Evolutionary conservation across 2,888 invertebrate genomes (phyloP).

Genomic region (Melieria crassipennis): DNA sequence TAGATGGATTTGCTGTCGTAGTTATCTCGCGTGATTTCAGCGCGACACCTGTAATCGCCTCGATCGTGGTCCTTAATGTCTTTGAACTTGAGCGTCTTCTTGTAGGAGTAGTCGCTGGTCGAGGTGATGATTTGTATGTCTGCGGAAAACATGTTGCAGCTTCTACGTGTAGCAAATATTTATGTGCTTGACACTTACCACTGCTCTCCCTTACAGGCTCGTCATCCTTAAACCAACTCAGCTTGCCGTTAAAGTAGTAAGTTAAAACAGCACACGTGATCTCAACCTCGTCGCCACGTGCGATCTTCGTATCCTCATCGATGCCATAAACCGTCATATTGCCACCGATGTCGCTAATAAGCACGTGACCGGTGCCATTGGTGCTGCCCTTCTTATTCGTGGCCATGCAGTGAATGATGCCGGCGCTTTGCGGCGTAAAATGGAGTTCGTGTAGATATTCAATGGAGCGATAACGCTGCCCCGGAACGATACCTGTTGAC

Average conservation of each 20-base stretch:
- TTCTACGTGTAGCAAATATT: too few relatives aligned
- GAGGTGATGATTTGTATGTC: slow-evolving; percentile 48
- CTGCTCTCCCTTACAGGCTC: slow-evolving; percentile 43
- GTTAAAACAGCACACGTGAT: slow-evolving; percentile 71
- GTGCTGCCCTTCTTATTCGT: slow-evolving; percentile 57
- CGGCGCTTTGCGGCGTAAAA: slow-evolving; percentile 64
- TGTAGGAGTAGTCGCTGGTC: slow-evolving; percentile 58
- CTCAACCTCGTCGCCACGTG: slow-evolving; percentile 69
- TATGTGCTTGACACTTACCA: slow-evolving; percentile 27
- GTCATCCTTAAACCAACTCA: slow-evolving; percentile 68
- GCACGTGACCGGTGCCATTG: slow-evolving; percentile 51
- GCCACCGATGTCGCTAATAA: slow-evolving; percentile 60
- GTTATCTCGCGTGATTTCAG: slow-evolving; percentile 47
- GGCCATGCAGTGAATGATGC: slow-evolving; percentile 66
- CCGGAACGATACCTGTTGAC: slow-evolving; percentile 30
- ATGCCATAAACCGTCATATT: slow-evolving; percentile 66
- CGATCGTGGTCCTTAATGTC: slow-evolving; percentile 60
- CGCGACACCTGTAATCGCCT: slow-evolving; percentile 65
- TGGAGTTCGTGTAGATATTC: slow-evolving; percentile 60
- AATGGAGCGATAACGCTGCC: slow-evolving; percentile 39
- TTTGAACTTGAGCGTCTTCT: slow-evolving; percentile 58
- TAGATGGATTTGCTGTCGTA: slow-evolving; percentile 55
- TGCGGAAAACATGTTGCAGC: slow-evolving; percentile 28
- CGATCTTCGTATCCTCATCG: slow-evolving; percentile 63
- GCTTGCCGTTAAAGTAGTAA: slow-evolving; percentile 67